Base-by-base conservation (phyloP, 1,140 invertebrate species). In the Ceratina calcarata region DNA sequence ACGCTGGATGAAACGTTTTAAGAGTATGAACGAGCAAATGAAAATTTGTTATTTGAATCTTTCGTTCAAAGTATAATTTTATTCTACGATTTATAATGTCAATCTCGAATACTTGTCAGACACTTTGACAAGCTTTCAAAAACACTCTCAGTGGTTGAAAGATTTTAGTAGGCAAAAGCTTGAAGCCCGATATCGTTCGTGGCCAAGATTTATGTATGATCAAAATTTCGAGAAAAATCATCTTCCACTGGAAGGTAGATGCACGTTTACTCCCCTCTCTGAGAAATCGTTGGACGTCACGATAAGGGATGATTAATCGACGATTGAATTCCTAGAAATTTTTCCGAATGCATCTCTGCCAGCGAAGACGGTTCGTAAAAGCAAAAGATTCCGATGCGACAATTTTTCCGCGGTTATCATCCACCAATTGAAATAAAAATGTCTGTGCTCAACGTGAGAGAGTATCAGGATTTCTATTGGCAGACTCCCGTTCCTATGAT, bases 261-360 rank as follows among this genome's bases (percentile, higher is more conserved):
- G 37, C 37, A 45, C 53, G 53, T 77, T 62, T 62, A 51, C n/a
- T 32, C 20, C 37, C 1, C 1, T 13, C 37, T 16, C 13, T 10
- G 45, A 18, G 12, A 37, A 20, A 49, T 24, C 2, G 1, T 32
- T 18, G 13, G 13, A 6, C 12, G 3, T 10, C 27, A n/a, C 24
- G 57, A 70, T 77, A 61, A 69, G 49, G 8, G 24, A 69, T 58
- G 75, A 77, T 53, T 13, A 51, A 70, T 77, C 24, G 66, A 53
- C 4, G 8, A 3, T 13, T 15, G 68, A 37, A 53, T 70, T 53
- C 20, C 22, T 18, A 45, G 16, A 71, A n/a, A 22, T 32, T 32
- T 8, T 32, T 15, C 0, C 18, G 18, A 20, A 57, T 16, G 16
- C 37, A 53, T 68, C 20, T 53, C 66, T 24, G 20, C 15, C 16